These are phyloP conservation scores for Ganaspis sp. DNA, from an alignment of 1,140 invertebrate species.

Conservation along the genomic window DNA sequence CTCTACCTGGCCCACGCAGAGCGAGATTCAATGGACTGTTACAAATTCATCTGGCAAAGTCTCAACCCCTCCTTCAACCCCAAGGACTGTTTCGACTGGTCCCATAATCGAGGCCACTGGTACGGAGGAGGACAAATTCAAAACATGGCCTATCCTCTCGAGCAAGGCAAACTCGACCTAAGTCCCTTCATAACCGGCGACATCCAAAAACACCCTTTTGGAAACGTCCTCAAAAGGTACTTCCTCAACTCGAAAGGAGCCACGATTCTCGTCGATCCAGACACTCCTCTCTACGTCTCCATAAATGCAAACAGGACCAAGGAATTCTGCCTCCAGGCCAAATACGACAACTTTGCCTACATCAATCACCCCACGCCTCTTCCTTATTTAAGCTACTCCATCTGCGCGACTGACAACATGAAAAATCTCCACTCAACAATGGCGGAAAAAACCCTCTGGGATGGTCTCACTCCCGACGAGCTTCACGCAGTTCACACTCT, in stretches of 20 bases:
- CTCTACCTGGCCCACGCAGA: slow-evolving; percentile 82
- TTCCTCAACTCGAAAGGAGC: slow-evolving; percentile 91
- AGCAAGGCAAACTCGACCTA: slow-evolving; percentile 82
- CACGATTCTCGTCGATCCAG: slow-evolving; percentile 85
- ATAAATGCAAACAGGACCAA: slow-evolving; percentile 80
- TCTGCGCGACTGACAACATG: slow-evolving; percentile 89
- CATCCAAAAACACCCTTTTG: slow-evolving; percentile 85
- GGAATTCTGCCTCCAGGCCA: slow-evolving; percentile 85
- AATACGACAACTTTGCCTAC: slow-evolving; percentile 86
- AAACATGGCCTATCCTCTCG: slow-evolving; percentile 87
- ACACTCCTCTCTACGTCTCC: slow-evolving; percentile 87
- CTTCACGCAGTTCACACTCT: slow-evolving; percentile 84
- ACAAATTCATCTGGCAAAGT: slow-evolving; percentile 89
- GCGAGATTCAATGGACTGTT: slow-evolving; percentile 82
- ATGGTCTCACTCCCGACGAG: slow-evolving; percentile 86
- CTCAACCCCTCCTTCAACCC: slow-evolving; percentile 80
- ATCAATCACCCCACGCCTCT: slow-evolving; percentile 81
- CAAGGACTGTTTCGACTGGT: slow-evolving; percentile 90
- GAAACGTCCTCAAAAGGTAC: slow-evolving; percentile 86
- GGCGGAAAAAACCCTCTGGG: slow-evolving; percentile 86
- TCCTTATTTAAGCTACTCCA: slow-evolving; percentile 88
- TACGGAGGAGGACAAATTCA: slow-evolving; percentile 88
- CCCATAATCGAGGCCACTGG: slow-evolving; percentile 82
- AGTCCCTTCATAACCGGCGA: slow-evolving; percentile 90
- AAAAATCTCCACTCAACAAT: slow-evolving; percentile 84